Evolutionary conservation across 2,113 vertebrate genomes (phyloP), one percentile per base, ranked within the genome.

Genomic region (Ardeotis arabs): DNA sequence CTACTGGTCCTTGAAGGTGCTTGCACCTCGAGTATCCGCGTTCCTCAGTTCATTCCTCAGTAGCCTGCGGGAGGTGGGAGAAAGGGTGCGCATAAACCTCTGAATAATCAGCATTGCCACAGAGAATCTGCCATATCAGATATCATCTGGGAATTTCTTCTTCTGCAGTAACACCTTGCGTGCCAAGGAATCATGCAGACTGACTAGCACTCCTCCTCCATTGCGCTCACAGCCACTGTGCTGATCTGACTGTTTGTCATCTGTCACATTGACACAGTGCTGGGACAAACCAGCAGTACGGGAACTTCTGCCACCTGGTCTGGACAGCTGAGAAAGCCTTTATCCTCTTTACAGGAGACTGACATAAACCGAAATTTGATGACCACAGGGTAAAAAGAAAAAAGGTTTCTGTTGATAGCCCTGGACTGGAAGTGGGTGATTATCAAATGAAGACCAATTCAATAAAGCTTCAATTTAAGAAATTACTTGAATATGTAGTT

Each of bases 11-110:
- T 31, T 45, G 53, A 52, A 83, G 64, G 64, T 3, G 3, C 37
- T 89, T 55, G 23, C 0, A 0, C 49, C n/a, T 2, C 1, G 66
- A 70, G 28, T 17, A 56, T 5, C 16, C 31, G 49, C 25, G 11
- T 21, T 58, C 33, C 22, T 76, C 9, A 0, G 9, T 87, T 76
- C 47, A 35, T 41, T 58, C 77, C 35, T 41, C 33, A 29, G 52
- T 29, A 81, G 37, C 20, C 12, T 15, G 16, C 6, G 33, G 39
- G 45, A 72, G n/a, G 14, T 78, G 28, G 39, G 35, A 67, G 29
- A 62, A 72, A 49, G 22, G 45, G 12, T 17, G 6, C 3, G 3
- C 20, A 19, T 4, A 52, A 52, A 68, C 39, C 53, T 75, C 53
- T 31, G 64, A 75, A 50, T 25, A 58, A 85, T 33, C 70, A 37